Evolutionary conservation across 2,113 vertebrate species (phyloP).

Genomic region (Corythaixoides concolor): DNA sequence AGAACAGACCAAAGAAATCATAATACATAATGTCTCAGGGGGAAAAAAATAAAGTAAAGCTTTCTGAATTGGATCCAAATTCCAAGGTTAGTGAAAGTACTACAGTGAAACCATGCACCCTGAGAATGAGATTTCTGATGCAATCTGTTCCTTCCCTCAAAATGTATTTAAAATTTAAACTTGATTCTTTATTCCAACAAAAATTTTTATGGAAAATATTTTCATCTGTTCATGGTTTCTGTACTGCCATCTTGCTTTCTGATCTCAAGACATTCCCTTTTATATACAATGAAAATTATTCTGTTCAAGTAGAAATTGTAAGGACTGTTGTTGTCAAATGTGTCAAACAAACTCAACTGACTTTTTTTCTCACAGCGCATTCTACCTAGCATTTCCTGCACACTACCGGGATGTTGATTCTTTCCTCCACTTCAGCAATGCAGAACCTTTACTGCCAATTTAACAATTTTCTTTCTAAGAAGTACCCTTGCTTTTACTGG

Average conservation of each 20-base stretch:
- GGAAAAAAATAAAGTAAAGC: neutral
- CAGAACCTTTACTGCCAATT: neutral
- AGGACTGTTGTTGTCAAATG: neutral
- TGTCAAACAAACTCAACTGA: neutral
- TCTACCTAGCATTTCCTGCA: neutral
- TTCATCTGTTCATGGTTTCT: neutral
- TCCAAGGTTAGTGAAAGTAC: neutral
- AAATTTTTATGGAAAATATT: neutral
- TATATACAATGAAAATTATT: neutral
- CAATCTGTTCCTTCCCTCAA: neutral
- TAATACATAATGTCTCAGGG: neutral
- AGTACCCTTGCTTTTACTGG: neutral
- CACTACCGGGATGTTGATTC: neutral
- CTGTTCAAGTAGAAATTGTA: neutral
- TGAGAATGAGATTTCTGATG: neutral
- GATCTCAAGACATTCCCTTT: neutral
- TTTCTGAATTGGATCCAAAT: neutral
- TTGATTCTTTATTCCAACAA: neutral
- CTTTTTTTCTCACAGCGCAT: neutral
- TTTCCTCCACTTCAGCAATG: neutral
- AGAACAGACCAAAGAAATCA: neutral
- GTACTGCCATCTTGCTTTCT: neutral
- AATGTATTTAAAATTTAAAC: neutral
- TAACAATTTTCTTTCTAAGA: neutral
- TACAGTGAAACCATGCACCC: neutral